A percentile compares a stretch with the other conserved stretches of the same genome.
phyloP scores from a whole-genome alignment of 2,888 invertebrate species.

The Arge pagana region DNA sequence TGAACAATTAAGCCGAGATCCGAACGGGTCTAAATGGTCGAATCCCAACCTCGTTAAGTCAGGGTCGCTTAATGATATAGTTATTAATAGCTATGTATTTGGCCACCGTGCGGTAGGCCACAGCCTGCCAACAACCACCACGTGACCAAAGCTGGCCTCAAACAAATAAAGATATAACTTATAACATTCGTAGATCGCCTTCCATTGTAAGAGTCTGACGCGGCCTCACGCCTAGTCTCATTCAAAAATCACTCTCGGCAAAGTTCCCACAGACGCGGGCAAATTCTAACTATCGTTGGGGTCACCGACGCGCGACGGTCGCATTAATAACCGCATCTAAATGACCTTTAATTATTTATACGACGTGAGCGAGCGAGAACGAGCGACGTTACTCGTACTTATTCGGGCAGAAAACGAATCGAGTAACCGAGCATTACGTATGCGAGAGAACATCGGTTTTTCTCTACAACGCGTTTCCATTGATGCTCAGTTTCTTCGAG shows the following conservation, averaged over 20 bases:
- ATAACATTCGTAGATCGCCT: slow-evolving; percentile 7
- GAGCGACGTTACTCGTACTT: no score
- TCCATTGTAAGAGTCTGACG: not conserved
- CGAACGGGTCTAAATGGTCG: not conserved
- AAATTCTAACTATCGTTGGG: not conserved
- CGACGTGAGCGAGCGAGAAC: slow-evolving; percentile 1
- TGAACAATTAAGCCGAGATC: not conserved
- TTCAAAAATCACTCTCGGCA: slow-evolving; percentile 8
- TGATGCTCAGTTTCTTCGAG: no score
- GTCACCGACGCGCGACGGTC: not conserved
- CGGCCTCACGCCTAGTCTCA: slow-evolving; percentile 12
- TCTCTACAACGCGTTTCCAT: no score
- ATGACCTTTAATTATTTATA: slow-evolving; percentile 10
- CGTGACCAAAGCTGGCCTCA: slow-evolving; percentile 12
- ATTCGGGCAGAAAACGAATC: no score
- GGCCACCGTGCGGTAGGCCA: not conserved
- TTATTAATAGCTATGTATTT: slow-evolving; percentile 1
- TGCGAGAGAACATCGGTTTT: no score
- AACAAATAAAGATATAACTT: slow-evolving; percentile 19
- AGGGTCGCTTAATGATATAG: not conserved
- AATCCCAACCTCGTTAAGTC: not conserved
- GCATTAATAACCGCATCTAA: slow-evolving; percentile 10
- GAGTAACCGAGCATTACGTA: no score
- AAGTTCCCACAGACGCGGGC: slow-evolving; percentile 4
- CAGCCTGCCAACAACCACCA: slow-evolving; percentile 16